Evolutionary conservation across 2,113 vertebrate genomes (phyloP).

Genomic region (Oryctolagus cuniculus): DNA sequence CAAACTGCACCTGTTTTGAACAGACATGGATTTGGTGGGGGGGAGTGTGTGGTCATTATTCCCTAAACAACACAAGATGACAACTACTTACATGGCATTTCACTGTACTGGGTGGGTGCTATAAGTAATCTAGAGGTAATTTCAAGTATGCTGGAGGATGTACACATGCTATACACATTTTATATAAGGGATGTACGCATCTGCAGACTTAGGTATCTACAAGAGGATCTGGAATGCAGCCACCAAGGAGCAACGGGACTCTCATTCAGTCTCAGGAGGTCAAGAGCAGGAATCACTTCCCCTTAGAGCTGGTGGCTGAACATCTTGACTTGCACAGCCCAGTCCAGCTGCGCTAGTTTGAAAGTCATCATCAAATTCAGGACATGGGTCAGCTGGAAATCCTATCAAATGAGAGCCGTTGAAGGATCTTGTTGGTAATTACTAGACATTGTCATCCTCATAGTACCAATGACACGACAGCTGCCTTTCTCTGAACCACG

Average conservation of each 20-base stretch:
- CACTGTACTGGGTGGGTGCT: background rate
- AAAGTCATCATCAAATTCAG: slow-evolving; percentile 5
- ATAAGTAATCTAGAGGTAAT: background rate
- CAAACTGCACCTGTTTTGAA: background rate
- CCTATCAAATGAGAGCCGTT: background rate
- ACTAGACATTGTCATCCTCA: background rate
- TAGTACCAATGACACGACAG: background rate
- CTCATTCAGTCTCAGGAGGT: background rate
- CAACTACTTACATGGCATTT: background rate
- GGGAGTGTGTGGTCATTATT: background rate
- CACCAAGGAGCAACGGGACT: background rate
- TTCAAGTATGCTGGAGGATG: no score
- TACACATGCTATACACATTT: background rate
- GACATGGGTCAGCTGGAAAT: background rate
- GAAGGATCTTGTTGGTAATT: background rate
- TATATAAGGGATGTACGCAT: background rate
- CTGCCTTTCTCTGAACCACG: background rate
- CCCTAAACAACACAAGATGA: background rate
- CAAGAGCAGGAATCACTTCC: background rate
- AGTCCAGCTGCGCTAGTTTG: background rate
- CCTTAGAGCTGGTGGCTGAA: background rate
- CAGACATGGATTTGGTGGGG: background rate
- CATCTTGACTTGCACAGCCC: background rate
- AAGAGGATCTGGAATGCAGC: background rate
- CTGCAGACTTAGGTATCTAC: background rate